phyloP scores from a whole-genome alignment of 1,140 invertebrate species.

The Anastatus disparis region DNA sequence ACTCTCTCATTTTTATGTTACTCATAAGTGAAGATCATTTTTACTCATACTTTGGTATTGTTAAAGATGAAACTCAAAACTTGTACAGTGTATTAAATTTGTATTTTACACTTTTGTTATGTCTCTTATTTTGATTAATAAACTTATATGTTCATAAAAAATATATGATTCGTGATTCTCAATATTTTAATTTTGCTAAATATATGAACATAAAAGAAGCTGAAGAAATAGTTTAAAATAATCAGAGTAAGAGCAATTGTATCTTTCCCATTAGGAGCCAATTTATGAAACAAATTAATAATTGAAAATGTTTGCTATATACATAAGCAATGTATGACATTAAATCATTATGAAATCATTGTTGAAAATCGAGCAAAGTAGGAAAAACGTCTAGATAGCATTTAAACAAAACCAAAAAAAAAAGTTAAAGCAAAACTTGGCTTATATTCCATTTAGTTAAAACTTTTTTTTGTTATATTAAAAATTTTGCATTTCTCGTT shows the following conservation, averaged over 20 bases:
- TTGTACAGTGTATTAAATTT: too few relatives aligned
- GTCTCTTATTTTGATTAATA: constrained; percentile 17
- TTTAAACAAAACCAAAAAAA: neutral
- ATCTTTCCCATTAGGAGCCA: constrained; percentile 41
- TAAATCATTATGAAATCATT: neutral
- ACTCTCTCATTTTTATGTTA: too few relatives aligned
- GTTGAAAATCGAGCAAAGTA: neutral
- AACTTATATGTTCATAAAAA: constrained; percentile 12
- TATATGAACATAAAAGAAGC: neutral
- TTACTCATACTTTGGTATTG: constrained; percentile 17
- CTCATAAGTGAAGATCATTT: constrained; percentile 12
- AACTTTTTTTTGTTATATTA: neutral
- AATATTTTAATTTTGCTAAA: neutral
- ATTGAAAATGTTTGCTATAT: constrained; percentile 6
- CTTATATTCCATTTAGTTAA: neutral
- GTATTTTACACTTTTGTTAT: neutral
- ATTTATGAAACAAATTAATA: constrained; percentile 36
- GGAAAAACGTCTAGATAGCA: neutral
- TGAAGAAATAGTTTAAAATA: constrained; percentile 1
- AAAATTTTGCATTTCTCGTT: neutral
- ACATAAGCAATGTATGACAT: neutral
- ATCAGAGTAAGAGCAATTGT: constrained; percentile 42
- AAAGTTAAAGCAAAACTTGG: constrained; percentile 11
- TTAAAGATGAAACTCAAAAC: too few relatives aligned
- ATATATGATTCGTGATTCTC: constrained; percentile 13